A percentile compares a stretch with the other conserved stretches of the same genome.
These are phyloP conservation scores for Nemapogon koenigi DNA, from an alignment of 2,888 invertebrate genomes.

Conservation along the genomic window DNA sequence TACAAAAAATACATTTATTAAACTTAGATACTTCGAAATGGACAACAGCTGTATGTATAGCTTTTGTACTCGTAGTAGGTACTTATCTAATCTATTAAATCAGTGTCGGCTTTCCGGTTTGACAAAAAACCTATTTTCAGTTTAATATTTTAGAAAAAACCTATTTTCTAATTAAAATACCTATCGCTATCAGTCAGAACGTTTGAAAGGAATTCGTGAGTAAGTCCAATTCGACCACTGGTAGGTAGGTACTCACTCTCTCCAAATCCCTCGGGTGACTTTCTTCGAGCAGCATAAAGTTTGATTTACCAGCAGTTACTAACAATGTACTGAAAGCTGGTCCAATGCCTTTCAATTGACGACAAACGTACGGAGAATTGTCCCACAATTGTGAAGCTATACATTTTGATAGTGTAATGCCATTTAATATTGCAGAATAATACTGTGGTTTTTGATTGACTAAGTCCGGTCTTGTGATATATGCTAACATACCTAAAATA, in stretches of 20 bases:
- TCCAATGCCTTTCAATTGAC: conserved; percentile 77
- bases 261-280: conserved; percentile 78
- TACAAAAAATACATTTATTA: conserved; percentile 26
- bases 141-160: too few species aligned
- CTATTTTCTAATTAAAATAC: too few species aligned
- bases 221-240: too few species aligned
- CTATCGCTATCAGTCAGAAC: too few species aligned
- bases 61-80: too few species aligned
- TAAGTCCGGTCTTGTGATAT: conserved; percentile 46
- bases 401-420: conserved; percentile 71
- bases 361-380: conserved; percentile 70
- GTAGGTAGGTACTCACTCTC: too few species aligned
- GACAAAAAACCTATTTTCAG: too few species aligned
- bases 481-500: conserved; percentile 62
- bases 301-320: conserved; percentile 70
- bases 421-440: conserved; percentile 63
- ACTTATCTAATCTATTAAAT: too few species aligned
- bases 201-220: conserved; percentile 6
- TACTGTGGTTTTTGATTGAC: conserved; percentile 30
- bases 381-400: conserved; percentile 76
- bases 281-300: conserved; percentile 67
- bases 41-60: too few species aligned
- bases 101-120: too few species aligned
- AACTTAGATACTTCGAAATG: too few species aligned
- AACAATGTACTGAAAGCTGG: conserved; percentile 68